Evolutionary conservation across 2,888 invertebrate species (phyloP), one percentile per base, ranked within the genome.

Genomic region (Punctoribates punctum): DNA sequence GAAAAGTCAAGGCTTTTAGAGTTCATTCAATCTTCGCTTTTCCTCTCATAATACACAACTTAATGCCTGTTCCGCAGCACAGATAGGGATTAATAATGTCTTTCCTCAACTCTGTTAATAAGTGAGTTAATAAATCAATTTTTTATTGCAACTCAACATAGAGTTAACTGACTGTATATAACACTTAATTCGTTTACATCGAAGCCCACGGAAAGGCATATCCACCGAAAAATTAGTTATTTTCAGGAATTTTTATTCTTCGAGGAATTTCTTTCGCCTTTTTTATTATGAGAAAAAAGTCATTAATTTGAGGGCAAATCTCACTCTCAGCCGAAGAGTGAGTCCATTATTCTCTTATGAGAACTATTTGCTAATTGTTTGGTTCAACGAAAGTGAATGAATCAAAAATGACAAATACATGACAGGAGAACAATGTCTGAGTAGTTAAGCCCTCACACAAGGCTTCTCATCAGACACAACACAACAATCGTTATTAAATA

Each of bases 351-450:
- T 54, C 8, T 57, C 57, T 25, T 57, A 57, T 13, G 23, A 11
- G 25, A 25, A 20, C 23, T 9, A 57, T 57, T 57, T 57, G 25
- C 6, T 57, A 57, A 57, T 57, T 57, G 57, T 57, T 25, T 57
- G 23, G 5, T 9, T 25, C 25, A 57, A 57, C 25, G 25, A 57
- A 57, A 57, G 15, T 25, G 57, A 57, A 57, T 57, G 25, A 57
- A 57, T 57, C 57, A 57, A 57, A 38, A 34, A 65, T 65, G 65
- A 65, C 65, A 65, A 65, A 65, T 38, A 65, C 65, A 65, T 65
- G 65, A 65, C 65, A 65, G 27, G 65, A 65, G 29, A 15, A 65
- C 65, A 65, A n/a, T 23, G 65, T 57, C 34, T 29, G 65, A 25
- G n/a, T 57, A 57, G 48, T 20, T 13, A 25, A 57, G 25, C 57